Base-by-base conservation (phyloP, 2,113 vertebrate species). In the Pungitius pungitius region DNA sequence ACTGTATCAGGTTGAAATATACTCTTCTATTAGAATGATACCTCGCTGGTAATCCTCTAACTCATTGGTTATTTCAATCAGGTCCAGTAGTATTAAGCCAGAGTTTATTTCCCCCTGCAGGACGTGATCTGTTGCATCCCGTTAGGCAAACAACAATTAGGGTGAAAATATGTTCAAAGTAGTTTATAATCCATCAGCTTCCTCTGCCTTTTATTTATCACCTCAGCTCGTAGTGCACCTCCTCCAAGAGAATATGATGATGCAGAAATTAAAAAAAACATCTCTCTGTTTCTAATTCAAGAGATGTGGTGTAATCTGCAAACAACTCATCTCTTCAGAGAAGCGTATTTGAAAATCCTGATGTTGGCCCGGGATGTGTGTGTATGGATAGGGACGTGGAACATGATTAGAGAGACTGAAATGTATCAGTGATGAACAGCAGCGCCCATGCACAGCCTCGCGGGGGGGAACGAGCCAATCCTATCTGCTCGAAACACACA, bases 31-130 rank as follows among this genome's bases (percentile, higher is more conserved):
- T 83, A 68, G 35, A 54, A 75, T 49, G 69, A 82, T n/a, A 78
- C 76, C 62, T 85, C 42, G 11, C 74, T 77, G 66, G 54, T 88
- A 88, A 87, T 89, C 82, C 77, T 80, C 24, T 39, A 58, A 52
- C 78, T 81, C 78, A 87, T 88, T 85, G 77, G 68, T 69, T 71
- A 54, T 82, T 78, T 85, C 72, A 79, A 87, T 80, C 37, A 58
- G 43, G 64, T 80, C 62, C 81, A 78, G 63, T 54, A 6, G 73
- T 24, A 78, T 77, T 75, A 69, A 78, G 71, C 45, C 59, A 39
- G 63, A 45, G 56, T 47, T 58, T 35, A 35, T 35, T 35, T 35
- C 33, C 33, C 22, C 54, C 26, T 54, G 45, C 20, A 45, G 57
- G 27, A 65, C 4, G 33, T 17, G 30, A 52, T 43, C 8, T n/a